Base-by-base conservation (phyloP, 2,888 invertebrate species). In the Dryococelus australis region DNA sequence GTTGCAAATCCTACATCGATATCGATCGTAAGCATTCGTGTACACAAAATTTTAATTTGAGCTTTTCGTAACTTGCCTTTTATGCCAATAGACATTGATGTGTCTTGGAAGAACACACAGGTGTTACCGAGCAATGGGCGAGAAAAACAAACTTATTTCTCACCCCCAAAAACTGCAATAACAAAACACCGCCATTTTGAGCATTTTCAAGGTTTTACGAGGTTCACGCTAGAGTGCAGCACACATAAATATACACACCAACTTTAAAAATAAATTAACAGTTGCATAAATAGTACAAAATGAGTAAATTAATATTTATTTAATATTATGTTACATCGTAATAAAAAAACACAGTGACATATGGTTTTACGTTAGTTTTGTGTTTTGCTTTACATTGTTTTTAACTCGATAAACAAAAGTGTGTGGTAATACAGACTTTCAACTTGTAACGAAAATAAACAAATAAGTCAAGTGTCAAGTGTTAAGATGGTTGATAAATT, bases 401-500 rank as follows among this genome's bases (percentile, higher is more conserved):
- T 24, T 24, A 24, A 3, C 10, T 16, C n/a, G 24, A 65, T 24
- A 65, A 65, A 24, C 24, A n/a, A 65, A 24, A 24, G 65, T 65
- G 20, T 20, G 10, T 47, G 47, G 47, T 13, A 47, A 16, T 47
- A 1, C 16, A 47, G 16, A 1, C 12, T 47, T 10, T 47, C 47
- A 47, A 47, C 47, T 10, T 47, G 2, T 4, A 47, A 0, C 0
- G 16, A 47, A 47, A 13, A 13, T 47, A 13, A 10, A 47, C 16
- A 47, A 65, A 65, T 20, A 65, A 65, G 8, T 16, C 10, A 8
- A 65, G 16, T n/a, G 16, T 16, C 24, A 65, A 65, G 86, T 47
- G 35, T 35, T 3, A 88, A 85, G n/a, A 90, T 89, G 89, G 88
- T 88, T 16, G 89, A 89, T 91, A 96, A 95, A 93, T 93, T 94